Evolutionary conservation across 1,140 invertebrate genomes (phyloP).

Genomic region (Listronotus oregonensis): DNA sequence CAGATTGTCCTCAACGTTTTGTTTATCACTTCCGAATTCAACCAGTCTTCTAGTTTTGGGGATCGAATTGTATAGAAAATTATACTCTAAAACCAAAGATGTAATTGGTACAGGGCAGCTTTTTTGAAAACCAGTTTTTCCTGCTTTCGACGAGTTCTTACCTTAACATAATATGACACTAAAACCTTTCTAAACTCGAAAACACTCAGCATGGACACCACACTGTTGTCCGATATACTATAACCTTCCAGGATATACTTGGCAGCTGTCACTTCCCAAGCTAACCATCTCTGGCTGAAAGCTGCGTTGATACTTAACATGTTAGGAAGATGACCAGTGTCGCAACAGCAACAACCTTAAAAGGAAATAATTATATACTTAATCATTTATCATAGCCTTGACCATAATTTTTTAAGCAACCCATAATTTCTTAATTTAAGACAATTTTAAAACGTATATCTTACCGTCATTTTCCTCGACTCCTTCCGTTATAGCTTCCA

Average conservation of each 20-base stretch:
- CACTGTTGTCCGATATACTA: conserved; percentile 96
- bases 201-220: conserved; percentile 94
- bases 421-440: too few relatives aligned
- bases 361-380: conserved; percentile 7
- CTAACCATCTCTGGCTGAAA: conserved; percentile 95
- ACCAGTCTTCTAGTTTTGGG: conserved; percentile 87
- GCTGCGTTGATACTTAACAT: conserved; percentile 93
- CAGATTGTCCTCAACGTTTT: conserved; percentile 80
- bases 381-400: too few relatives aligned
- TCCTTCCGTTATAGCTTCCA: conserved; percentile 97
- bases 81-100: conserved; percentile 75
- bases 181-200: conserved; percentile 96
- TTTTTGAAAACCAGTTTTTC: not conserved
- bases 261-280: conserved; percentile 93
- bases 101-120: not conserved
- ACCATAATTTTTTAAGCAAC: not conserved
- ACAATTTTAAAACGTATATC: conserved; percentile 10
- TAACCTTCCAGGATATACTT: conserved; percentile 98
- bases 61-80: conserved; percentile 95
- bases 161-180: conserved; percentile 97
- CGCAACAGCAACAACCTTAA: conserved; percentile 83
- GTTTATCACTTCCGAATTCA: conserved; percentile 76
- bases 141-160: conserved; percentile 54
- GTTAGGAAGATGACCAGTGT: conserved; percentile 89
- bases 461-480: conserved; percentile 91